Evolutionary conservation across 2,113 vertebrate genomes (phyloP).

Genomic region (Phodopus roborovskii): DNA sequence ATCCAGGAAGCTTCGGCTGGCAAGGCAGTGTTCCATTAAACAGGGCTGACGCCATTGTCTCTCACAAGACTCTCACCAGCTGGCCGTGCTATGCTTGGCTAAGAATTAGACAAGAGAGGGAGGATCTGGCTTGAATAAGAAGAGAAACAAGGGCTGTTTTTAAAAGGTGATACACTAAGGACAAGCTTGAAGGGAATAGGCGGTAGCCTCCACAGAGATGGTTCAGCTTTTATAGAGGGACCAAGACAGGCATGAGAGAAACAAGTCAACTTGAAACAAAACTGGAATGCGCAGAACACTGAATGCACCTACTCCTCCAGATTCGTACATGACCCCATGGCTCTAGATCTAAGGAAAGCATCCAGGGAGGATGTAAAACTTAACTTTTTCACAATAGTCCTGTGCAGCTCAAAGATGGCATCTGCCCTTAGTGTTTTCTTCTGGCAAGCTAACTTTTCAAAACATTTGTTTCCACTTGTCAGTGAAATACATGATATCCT

Average conservation of each 20-base stretch:
- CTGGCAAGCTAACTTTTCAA: not conserved
- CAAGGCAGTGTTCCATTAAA: constrained; percentile 72
- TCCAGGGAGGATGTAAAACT: not conserved
- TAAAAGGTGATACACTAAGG: constrained; percentile 79
- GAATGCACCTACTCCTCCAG: not conserved
- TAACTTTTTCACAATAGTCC: constrained; percentile 10
- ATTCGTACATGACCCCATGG: not conserved
- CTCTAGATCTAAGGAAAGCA: not conserved
- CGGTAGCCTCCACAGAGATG: constrained; percentile 43
- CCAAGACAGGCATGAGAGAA: constrained; percentile 54
- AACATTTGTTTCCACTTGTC: not conserved
- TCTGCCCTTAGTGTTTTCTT: not conserved
- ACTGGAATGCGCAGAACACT: not conserved
- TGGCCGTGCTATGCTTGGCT: constrained; percentile 84
- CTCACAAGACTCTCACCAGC: constrained; percentile 79
- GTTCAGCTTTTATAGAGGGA: constrained; percentile 57
- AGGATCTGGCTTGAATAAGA: constrained; percentile 82
- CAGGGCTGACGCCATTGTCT: constrained; percentile 78
- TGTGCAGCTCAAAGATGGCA: not conserved
- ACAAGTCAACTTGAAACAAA: constrained; percentile 39
- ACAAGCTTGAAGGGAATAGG: constrained; percentile 76
- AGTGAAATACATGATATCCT: constrained; percentile 7
- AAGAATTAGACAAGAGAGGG: constrained; percentile 84
- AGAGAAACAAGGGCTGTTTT: constrained; percentile 73
- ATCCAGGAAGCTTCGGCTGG: constrained; percentile 68